These are phyloP conservation scores for Tachuris rubrigastra DNA, from an alignment of 2,113 vertebrate genomes.

Conservation along the genomic window DNA sequence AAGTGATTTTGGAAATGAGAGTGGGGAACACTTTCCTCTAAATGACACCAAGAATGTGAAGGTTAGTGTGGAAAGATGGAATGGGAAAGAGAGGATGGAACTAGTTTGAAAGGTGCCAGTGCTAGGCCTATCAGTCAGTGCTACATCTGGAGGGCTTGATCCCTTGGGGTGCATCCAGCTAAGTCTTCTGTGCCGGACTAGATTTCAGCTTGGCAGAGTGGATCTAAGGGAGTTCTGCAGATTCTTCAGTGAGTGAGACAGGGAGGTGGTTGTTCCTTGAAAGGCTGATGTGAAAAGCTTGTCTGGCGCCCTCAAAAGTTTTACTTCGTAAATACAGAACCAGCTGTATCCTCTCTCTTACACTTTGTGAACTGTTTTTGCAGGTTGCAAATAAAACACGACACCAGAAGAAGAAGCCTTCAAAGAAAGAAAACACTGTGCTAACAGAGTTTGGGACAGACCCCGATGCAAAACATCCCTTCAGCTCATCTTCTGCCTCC, in stretches of 20 bases:
- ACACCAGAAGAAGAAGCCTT: neutral
- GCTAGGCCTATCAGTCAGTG: neutral
- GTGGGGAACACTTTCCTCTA: neutral
- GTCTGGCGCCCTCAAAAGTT: neutral
- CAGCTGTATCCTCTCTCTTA: neutral
- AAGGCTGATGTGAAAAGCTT: neutral
- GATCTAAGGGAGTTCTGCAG: neutral
- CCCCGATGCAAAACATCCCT: neutral
- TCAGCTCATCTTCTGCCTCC: conserved; percentile 37
- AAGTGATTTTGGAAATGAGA: neutral
- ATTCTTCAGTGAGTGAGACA: neutral
- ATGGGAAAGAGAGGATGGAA: neutral
- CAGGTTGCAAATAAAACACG: conserved; percentile 45
- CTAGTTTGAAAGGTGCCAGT: neutral
- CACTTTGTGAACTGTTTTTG: neutral
- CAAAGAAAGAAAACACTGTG: conserved; percentile 7
- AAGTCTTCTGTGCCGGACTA: neutral
- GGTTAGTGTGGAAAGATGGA: neutral
- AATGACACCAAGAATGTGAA: neutral
- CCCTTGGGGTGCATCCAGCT: neutral
- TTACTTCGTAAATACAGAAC: neutral
- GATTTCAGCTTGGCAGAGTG: neutral
- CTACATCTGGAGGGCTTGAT: neutral
- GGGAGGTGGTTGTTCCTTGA: neutral
- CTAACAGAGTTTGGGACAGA: conserved; percentile 21